phyloP scores from a whole-genome alignment of 1,140 invertebrate species.

The Hesperophylax magnus region DNA sequence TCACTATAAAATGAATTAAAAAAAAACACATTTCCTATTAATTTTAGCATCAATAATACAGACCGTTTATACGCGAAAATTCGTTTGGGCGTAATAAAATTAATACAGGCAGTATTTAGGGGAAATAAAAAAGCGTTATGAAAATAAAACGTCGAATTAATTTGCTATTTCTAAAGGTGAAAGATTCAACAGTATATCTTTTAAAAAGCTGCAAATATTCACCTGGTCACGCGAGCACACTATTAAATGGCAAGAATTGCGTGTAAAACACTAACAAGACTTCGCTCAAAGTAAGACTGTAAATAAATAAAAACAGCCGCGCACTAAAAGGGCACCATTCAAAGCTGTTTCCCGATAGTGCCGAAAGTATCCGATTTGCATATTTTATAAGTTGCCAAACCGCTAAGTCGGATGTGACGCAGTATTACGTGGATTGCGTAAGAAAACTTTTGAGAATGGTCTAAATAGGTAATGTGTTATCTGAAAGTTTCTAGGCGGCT shows the following conservation, averaged over 20 bases:
- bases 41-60: too few relatives aligned
- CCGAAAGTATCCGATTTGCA: too few relatives aligned
- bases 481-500: not conserved
- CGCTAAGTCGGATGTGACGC: slow-evolving; percentile 12
- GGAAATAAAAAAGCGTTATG: too few relatives aligned
- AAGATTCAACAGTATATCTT: not conserved
- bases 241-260: not conserved
- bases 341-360: not conserved
- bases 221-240: slow-evolving; percentile 1
- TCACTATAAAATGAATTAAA: too few relatives aligned
- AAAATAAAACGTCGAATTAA: too few relatives aligned
- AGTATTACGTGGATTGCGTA: slow-evolving; percentile 3
- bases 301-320: not conserved
- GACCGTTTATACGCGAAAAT: too few relatives aligned
- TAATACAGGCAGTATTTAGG: too few relatives aligned
- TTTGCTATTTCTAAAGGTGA: not conserved
- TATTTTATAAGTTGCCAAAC: not conserved
- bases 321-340: not conserved
- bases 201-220: not conserved
- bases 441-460: not conserved
- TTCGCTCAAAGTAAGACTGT: not conserved
- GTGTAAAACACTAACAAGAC: not conserved
- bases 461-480: slow-evolving; percentile 17
- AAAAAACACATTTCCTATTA: too few relatives aligned
- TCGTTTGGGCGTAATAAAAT: too few relatives aligned